These are phyloP conservation scores for Drosophila sucinea DNA, from an alignment of 1,140 invertebrate species.

Conservation along the genomic window DNA sequence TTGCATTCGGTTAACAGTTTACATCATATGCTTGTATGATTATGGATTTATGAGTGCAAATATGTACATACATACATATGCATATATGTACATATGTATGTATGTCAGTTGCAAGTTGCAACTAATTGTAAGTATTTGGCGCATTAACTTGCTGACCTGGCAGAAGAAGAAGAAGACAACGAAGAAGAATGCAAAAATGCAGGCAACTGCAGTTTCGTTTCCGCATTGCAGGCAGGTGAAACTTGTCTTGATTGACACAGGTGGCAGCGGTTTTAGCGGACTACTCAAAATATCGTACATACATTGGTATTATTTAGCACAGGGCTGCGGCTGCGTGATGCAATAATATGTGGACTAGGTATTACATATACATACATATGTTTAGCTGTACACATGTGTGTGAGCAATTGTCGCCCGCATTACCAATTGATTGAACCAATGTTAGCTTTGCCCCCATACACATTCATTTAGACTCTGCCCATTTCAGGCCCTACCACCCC, in stretches of 20 bases:
- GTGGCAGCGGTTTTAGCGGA: constrained; percentile 23
- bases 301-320: not conserved
- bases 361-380: constrained; percentile 9
- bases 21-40: constrained; percentile 5
- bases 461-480: constrained; percentile 7
- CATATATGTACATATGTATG: not conserved
- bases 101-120: constrained; percentile 8
- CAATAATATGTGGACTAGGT: constrained; percentile 36
- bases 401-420: constrained; percentile 43
- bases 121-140: constrained; percentile 35
- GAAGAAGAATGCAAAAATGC: constrained; percentile 32
- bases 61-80: not conserved
- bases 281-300: not conserved
- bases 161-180: constrained; percentile 16
- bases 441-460: constrained; percentile 18
- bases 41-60: constrained; percentile 6
- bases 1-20: too few relatives aligned
- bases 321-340: constrained; percentile 19
- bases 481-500: not conserved
- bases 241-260: constrained; percentile 41
- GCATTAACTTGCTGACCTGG: constrained; percentile 41
- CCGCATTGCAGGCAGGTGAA: constrained; percentile 51
- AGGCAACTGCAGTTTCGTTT: constrained; percentile 34
- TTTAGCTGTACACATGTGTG: constrained; percentile 22
- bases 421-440: constrained; percentile 29